phyloP scores from a whole-genome alignment of 2,888 invertebrate species.

The Phortica magna region DNA sequence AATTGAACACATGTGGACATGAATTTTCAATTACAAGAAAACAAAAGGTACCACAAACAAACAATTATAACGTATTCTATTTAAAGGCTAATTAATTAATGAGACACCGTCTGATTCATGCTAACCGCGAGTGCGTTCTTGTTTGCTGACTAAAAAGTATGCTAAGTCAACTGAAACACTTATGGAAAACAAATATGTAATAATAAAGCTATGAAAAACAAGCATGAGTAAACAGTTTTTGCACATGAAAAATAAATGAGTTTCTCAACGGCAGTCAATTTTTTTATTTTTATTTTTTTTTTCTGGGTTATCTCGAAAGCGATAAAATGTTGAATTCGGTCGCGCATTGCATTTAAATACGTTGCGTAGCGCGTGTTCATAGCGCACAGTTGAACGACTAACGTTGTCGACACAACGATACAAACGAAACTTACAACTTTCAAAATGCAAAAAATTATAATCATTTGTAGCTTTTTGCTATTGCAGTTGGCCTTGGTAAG shows the following conservation, averaged over 20 bases:
- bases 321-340: not conserved
- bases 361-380: not conserved
- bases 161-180: not conserved
- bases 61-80: not conserved
- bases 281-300: not conserved
- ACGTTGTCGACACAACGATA: not conserved
- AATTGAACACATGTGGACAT: conserved; percentile 56
- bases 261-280: not conserved
- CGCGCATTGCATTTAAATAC: conserved; percentile 1
- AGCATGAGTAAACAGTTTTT: conserved; percentile 25
- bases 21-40: not conserved
- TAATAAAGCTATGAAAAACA: not conserved
- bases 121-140: not conserved
- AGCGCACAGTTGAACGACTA: not conserved
- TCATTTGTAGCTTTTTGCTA: not conserved
- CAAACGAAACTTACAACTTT: not conserved
- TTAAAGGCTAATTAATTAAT: not conserved
- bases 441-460: not conserved
- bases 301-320: conserved; percentile 18
- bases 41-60: conserved; percentile 28
- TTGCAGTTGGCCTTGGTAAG: conserved; percentile 15
- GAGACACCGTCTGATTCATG: not conserved
- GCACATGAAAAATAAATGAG: conserved; percentile 4
- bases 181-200: not conserved
- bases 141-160: not conserved